Conservation (phyloP, 2,888 invertebrate genomes). For the Dorcus parallelipipedus region DNA sequence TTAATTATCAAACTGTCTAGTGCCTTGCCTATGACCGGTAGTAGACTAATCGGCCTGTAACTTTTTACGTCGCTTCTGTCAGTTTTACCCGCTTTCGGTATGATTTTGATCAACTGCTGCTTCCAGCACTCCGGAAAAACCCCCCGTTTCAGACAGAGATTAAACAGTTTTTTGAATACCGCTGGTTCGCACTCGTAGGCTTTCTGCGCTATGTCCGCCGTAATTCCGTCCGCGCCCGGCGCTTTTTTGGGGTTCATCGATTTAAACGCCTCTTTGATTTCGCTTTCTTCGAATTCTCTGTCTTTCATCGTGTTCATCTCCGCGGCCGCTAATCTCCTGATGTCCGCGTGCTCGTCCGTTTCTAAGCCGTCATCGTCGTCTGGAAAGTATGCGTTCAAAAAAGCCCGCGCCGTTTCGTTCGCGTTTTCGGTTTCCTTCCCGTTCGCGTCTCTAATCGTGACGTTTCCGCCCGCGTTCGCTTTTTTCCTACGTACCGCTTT, state of each 20-base stretch:
- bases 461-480: neutral
- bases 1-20: slow-evolving; percentile 6
- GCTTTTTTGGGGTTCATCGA: slow-evolving; percentile 6
- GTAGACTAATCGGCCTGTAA: slow-evolving; percentile 11
- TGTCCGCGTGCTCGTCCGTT: neutral
- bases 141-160: slow-evolving; percentile 3
- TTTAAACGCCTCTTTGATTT: slow-evolving; percentile 4
- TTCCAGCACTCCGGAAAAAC: slow-evolving; percentile 10
- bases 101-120: neutral
- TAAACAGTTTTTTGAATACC: slow-evolving; percentile 1
- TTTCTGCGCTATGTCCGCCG: slow-evolving; percentile 2
- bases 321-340: neutral
- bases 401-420: neutral
- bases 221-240: slow-evolving; percentile 10
- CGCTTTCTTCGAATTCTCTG: neutral
- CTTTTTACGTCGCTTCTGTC: neutral
- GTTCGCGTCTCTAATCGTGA: neutral
- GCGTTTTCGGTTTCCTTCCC: slow-evolving; percentile 4
- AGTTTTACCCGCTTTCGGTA: slow-evolving; percentile 5
- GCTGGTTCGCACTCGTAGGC: neutral
- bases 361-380: slow-evolving; percentile 1
- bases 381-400: slow-evolving; percentile 8
- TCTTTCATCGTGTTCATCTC: neutral
- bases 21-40: slow-evolving; percentile 11
- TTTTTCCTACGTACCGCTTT: slow-evolving; percentile 1